A percentile compares a stretch with the other conserved stretches of the same genome.
Conservation (phyloP, 2,888 invertebrate genomes). For the Caenorhabditis sp. region DNA sequence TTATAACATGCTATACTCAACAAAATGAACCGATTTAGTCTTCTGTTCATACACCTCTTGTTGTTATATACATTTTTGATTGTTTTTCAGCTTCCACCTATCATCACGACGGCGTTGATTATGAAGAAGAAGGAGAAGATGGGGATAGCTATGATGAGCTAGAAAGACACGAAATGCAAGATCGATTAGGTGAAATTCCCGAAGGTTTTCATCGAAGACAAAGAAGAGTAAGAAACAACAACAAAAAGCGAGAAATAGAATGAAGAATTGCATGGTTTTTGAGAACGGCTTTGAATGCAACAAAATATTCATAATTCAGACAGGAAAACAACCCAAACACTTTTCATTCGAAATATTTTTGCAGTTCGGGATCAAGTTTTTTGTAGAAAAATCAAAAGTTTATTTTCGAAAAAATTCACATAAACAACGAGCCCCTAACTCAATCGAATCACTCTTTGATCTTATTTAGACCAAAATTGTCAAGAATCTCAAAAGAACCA, state of each 20-base stretch:
- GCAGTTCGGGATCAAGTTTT: too few species aligned
- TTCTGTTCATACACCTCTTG: too few species aligned
- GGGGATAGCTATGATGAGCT: constrained; percentile 56
- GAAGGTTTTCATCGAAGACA: constrained; percentile 57
- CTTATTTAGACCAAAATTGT: too few species aligned
- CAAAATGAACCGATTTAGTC: too few species aligned
- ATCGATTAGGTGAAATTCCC: constrained; percentile 65
- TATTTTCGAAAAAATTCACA: too few species aligned
- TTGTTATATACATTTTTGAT: too few species aligned
- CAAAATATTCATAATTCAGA: too few species aligned
- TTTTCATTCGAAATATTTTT: too few species aligned
- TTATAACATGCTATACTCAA: not conserved
- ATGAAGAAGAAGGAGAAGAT: not conserved
- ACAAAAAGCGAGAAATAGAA: not conserved
- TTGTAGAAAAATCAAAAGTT: too few species aligned
- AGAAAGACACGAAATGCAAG: constrained; percentile 64
- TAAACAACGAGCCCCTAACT: too few species aligned
- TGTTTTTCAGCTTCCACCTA: constrained; percentile 33
- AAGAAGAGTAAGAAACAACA: constrained; percentile 45
- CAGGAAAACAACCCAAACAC: too few species aligned
- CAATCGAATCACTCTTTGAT: too few species aligned
- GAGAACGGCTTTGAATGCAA: not conserved
- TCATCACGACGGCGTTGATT: constrained; percentile 42
- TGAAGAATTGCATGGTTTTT: not conserved
- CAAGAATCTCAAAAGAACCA: not conserved